Evolutionary conservation across 2,888 invertebrate genomes (phyloP).

Genomic region (Tortricodes alternella): DNA sequence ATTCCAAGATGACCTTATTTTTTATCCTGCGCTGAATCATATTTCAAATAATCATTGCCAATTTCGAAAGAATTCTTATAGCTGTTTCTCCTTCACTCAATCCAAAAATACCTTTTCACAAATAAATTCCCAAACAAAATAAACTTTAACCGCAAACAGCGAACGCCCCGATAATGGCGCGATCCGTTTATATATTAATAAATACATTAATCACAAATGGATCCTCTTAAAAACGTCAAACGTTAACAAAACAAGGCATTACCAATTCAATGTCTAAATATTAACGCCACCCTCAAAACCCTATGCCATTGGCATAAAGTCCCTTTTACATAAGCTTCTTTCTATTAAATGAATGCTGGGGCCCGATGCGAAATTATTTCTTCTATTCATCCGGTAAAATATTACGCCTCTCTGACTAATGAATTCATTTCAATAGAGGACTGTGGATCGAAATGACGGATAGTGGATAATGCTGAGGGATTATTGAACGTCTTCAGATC

Average conservation of each 20-base stretch:
- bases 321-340: slow-evolving; percentile 19
- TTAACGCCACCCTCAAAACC: neutral
- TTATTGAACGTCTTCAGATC: neutral
- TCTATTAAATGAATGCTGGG: slow-evolving; percentile 57
- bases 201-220: slow-evolving; percentile 15
- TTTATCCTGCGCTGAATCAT: too few species aligned
- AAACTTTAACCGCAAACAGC: slow-evolving; percentile 7
- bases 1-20: too few species aligned
- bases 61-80: too few species aligned
- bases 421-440: slow-evolving; percentile 65
- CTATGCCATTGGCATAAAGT: neutral
- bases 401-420: slow-evolving; percentile 63
- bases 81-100: too few species aligned
- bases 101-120: too few species aligned
- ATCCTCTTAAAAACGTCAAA: slow-evolving; percentile 30
- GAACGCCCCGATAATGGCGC: neutral
- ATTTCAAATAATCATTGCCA: too few species aligned
- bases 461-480: slow-evolving; percentile 24
- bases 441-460: slow-evolving; percentile 31
- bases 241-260: slow-evolving; percentile 28
- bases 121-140: neutral
- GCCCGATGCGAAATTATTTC: slow-evolving; percentile 63
- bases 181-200: slow-evolving; percentile 13
- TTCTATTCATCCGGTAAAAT: slow-evolving; percentile 70
- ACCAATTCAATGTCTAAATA: slow-evolving; percentile 5